Base-by-base conservation (phyloP, 1,140 invertebrate genomes). In the Drosophila lowei region DNA sequence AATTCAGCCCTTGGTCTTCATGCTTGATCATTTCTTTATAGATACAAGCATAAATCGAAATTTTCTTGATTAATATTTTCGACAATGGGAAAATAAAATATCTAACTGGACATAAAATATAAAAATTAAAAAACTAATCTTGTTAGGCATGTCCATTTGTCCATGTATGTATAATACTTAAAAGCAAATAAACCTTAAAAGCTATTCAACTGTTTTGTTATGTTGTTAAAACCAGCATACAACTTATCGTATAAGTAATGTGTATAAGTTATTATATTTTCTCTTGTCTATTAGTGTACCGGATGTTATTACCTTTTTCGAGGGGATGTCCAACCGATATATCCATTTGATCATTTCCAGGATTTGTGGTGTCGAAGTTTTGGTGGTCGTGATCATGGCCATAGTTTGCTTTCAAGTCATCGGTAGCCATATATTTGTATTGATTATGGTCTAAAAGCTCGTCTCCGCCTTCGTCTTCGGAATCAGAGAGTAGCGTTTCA, bases 401-500 rank as follows among this genome's bases (percentile, higher is more conserved):
- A 42, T 54, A 75, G 25, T 66, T 62, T 1, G 56, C 59, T 64
- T 81, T 91, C 23, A 91, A 50, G 47, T 91, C 86, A 44, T 91
- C 90, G 5, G 74, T 89, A 13, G 79, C 90, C 90, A 91, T 91
- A 49, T 91, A 91, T 73, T 91, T 90, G 41, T 91, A 91, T 76
- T 91, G 85, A 59, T 91, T 89, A 30, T 91, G 81, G 58, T 91
- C 89, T 9, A 85, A 68, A 48, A 85, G 56, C 8, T 91, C 88
- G 60, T 80, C 92, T 96, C 97, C 97, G 92, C 97, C 98, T 94
- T 99, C 99, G 92, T 99, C 99, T 92, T 99, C 99, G 23, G 98
- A 99, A 92, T 99, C 99, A 46, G 97, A 99, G 94, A 99, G 97
- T 92, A 99, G 97, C 30, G 97, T 98, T 92, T 99, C 99, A 90